Evolutionary conservation across 2,888 invertebrate species (phyloP).

Genomic region (Hyles lineata): DNA sequence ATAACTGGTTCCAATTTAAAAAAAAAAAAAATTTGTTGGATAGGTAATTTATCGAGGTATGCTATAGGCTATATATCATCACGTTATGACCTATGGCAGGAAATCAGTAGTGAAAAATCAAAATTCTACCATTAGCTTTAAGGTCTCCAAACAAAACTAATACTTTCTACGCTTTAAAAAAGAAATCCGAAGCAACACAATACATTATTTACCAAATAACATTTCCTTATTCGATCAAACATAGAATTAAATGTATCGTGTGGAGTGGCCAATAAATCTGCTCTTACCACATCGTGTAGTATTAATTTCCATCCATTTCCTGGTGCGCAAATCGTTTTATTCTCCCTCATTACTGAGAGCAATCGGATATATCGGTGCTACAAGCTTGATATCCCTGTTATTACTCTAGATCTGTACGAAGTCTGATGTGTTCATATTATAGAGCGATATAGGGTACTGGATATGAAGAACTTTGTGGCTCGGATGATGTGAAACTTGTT

Average conservation of each 20-base stretch:
- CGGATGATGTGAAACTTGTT: too few species aligned
- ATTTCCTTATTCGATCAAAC: not conserved
- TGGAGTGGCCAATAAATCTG: not conserved
- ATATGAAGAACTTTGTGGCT: too few species aligned
- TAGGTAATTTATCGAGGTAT: too few species aligned
- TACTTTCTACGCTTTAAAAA: not conserved
- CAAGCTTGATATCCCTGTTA: not conserved
- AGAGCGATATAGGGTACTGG: too few species aligned
- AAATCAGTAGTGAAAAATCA: too few species aligned
- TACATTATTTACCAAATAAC: not conserved
- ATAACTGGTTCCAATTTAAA: too few species aligned
- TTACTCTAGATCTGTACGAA: not conserved
- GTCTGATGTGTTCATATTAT: not conserved
- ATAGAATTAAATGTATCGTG: not conserved
- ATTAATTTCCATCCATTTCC: constrained; percentile 14
- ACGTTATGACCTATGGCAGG: too few species aligned
- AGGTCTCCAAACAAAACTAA: too few species aligned
- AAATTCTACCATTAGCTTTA: too few species aligned
- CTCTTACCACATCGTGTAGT: not conserved
- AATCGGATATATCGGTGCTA: not conserved
- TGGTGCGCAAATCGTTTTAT: constrained; percentile 3
- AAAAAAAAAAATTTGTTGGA: too few species aligned
- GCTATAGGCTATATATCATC: too few species aligned
- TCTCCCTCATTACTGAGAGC: constrained; percentile 7
- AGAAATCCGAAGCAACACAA: not conserved